phyloP scores from a whole-genome alignment of 2,797 vertebrate species.

The Hozukius guyotensis region DNA sequence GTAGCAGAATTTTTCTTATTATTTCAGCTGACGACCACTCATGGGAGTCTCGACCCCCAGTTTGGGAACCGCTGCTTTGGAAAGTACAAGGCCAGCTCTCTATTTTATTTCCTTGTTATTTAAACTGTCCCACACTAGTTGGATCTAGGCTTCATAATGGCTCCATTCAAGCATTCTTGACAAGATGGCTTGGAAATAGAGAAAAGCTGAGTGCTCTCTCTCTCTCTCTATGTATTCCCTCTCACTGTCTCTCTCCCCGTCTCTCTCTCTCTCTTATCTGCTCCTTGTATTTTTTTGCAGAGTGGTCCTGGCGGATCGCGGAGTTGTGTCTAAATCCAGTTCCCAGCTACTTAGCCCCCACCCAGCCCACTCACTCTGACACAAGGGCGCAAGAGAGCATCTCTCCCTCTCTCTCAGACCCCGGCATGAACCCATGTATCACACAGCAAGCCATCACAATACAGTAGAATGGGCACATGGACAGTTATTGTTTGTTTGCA shows the following conservation, averaged over 20 bases:
- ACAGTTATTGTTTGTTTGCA: conserved; percentile 75
- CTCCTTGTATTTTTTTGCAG: conserved; percentile 45
- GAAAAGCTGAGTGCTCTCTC: conserved; percentile 62
- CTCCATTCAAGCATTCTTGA: conserved; percentile 71
- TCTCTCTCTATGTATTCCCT: conserved; percentile 13
- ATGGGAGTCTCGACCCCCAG: neutral
- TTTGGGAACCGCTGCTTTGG: conserved; percentile 10
- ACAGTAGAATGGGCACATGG: conserved; percentile 51
- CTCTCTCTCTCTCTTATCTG: conserved; percentile 47
- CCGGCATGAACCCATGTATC: conserved; percentile 64
- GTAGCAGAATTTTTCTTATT: neutral
- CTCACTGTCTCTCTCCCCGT: conserved; percentile 7
- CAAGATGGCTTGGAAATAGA: conserved; percentile 55
- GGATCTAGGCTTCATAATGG: conserved; percentile 63
- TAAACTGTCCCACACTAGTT: conserved; percentile 54
- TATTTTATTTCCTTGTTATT: conserved; percentile 36
- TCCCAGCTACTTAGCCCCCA: conserved; percentile 62
- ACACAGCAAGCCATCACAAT: conserved; percentile 59
- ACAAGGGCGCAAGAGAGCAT: conserved; percentile 38
- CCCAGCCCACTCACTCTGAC: conserved; percentile 35
- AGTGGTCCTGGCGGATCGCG: conserved; percentile 54
- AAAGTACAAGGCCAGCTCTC: conserved; percentile 9
- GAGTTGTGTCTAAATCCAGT: conserved; percentile 67
- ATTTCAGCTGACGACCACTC: neutral
- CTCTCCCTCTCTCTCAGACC: conserved; percentile 50